A percentile compares a stretch with the other conserved stretches of the same genome.
Conservation (phyloP, 2,888 invertebrate genomes). For the Tetanocera ferruginea region DNA sequence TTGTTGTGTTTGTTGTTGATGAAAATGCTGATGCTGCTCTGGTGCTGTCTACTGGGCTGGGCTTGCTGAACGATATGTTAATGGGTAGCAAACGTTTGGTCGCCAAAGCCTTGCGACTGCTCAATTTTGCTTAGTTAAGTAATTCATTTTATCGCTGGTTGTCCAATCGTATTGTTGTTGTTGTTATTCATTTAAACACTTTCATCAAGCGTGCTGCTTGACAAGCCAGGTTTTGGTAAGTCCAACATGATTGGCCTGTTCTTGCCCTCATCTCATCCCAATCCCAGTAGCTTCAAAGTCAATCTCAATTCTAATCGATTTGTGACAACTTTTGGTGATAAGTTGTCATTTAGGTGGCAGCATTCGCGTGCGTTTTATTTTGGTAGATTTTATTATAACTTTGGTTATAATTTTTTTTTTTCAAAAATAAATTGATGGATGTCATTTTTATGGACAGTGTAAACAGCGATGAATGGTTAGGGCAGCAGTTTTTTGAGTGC, state of each 20-base stretch:
- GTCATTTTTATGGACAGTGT: neutral
- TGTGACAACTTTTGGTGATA: constrained; percentile 22
- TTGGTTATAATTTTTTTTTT: neutral
- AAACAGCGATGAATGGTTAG: neutral
- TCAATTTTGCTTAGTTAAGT: constrained; percentile 17
- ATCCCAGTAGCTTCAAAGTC: neutral
- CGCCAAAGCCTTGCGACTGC: neutral
- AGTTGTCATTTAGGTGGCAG: constrained; percentile 25
- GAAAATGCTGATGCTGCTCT: no score
- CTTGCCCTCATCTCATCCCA: neutral
- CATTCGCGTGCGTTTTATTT: constrained; percentile 14
- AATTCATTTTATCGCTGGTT: constrained; percentile 32
- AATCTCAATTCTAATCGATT: constrained; percentile 29
- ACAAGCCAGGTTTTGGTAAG: neutral
- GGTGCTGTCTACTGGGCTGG: no score
- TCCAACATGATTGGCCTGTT: neutral
- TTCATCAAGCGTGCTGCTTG: constrained; percentile 2
- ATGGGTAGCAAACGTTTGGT: neutral
- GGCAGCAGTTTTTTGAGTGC: no score
- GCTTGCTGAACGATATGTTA: neutral
- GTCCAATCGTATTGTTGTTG: constrained; percentile 4
- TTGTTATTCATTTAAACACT: constrained; percentile 20
- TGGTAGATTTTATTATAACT: neutral
- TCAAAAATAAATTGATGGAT: neutral
- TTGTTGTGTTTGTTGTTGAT: no score